Evolutionary conservation across 2,797 vertebrate genomes (phyloP), one percentile per base, ranked within the genome.

Genomic region (Ispidina lecontei): DNA sequence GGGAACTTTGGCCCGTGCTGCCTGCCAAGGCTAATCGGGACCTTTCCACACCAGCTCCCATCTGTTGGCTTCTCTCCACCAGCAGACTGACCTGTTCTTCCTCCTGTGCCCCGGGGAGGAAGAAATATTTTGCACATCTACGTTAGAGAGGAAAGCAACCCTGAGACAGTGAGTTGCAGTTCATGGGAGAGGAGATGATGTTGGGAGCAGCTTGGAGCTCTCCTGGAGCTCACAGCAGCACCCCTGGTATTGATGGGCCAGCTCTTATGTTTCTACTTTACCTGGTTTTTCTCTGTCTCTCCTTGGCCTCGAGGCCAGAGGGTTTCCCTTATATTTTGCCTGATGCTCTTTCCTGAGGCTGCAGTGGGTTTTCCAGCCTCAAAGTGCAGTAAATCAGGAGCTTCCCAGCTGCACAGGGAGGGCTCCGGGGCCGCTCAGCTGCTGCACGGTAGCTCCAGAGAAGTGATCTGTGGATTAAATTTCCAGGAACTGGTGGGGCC

Each of bases 381-480:
- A 55, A 39, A 55, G 47, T 15, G 6, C 68, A 20, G 31, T 13
- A 18, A 28, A 54, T 7, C 25, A 12, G 1, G 0, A 26, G 6
- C 33, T 10, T 80, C 62, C 64, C 85, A 33, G 85, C 83, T 85
- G 88, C 71, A 23, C 0, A 0, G 35, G 17, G 37, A 31, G 43
- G 72, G 23, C 22, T 51, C 70, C 0, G 0, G 18, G 59, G 29
- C 76, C 84, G n/a, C 15, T 20, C 23, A 23, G 55, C 65, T 56
- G 37, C 89, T 51, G 55, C 68, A 70, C 72, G 1, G 95, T 89
- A 94, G 91, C 92, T 93, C 64, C 21, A 5, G 75, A 86, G 81
- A 19, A 49, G 26, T 10, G 84, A 81, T 52, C 72, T 12, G 23
- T 10, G 84, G 43, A 73, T 88, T 90, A 17, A 85, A 71, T 70